phyloP scores from a whole-genome alignment of 2,888 invertebrate genomes.

The Drosophila ezoana region DNA sequence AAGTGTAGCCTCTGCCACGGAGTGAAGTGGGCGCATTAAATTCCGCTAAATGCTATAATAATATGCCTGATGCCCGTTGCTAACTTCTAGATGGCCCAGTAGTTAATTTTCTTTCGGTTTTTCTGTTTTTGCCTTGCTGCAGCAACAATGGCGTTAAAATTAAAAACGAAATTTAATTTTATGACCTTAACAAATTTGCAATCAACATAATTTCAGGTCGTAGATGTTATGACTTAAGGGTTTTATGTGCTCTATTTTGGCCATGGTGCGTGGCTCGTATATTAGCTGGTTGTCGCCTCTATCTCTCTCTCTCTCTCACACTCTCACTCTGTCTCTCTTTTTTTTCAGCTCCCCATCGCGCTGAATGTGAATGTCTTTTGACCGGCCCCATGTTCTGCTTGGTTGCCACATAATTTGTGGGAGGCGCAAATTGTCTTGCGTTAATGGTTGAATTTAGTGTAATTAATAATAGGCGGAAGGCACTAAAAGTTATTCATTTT shows the following conservation, averaged over 20 bases:
- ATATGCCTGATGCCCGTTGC: conserved; percentile 51
- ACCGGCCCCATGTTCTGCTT: conserved; percentile 61
- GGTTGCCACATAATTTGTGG: conserved; percentile 71
- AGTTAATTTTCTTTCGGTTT: conserved; percentile 3
- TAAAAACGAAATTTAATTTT: conserved; percentile 79
- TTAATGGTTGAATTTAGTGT: conserved; percentile 76
- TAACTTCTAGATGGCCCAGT: conserved; percentile 7
- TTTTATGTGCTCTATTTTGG: conserved; percentile 50
- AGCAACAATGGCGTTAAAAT: conserved; percentile 80
- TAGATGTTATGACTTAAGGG: conserved; percentile 68
- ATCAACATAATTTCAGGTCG: conserved; percentile 73
- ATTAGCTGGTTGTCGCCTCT: conserved; percentile 5
- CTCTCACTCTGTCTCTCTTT: not conserved
- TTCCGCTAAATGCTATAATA: conserved; percentile 82
- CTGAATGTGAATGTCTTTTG: conserved; percentile 16
- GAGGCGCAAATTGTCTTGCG: conserved; percentile 79
- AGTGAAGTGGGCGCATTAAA: conserved; percentile 70
- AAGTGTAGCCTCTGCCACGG: conserved; percentile 36
- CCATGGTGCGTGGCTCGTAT: conserved; percentile 48
- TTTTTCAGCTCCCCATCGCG: not conserved
- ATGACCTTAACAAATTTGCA: conserved; percentile 82
- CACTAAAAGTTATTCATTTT: conserved; percentile 21
- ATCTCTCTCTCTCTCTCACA: not conserved
- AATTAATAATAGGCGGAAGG: conserved; percentile 61
- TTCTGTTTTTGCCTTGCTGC: conserved; percentile 4